phyloP scores from a whole-genome alignment of 2,888 invertebrate genomes.

The Zaprionus bogoriensis region DNA sequence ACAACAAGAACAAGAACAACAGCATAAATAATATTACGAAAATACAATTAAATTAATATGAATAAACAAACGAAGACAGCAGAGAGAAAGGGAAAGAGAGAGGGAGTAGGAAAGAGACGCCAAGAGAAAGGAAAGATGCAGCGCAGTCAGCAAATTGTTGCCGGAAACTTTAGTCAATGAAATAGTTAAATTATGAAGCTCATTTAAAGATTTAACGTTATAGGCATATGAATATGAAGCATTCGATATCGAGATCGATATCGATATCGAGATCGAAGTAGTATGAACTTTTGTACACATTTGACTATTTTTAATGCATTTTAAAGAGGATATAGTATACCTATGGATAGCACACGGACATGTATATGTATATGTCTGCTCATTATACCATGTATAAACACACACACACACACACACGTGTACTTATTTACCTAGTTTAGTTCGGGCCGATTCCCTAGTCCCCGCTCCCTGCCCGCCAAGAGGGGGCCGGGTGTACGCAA shows the following conservation, averaged over 20 bases:
- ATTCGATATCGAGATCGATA: neutral
- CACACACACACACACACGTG: conserved; percentile 13
- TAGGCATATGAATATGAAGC: conserved; percentile 26
- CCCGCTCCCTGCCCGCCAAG: conserved; percentile 1
- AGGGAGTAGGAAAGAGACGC: neutral
- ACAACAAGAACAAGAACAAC: conserved; percentile 19
- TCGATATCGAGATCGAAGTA: conserved; percentile 39
- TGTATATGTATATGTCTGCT: conserved; percentile 28
- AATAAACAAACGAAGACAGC: conserved; percentile 18
- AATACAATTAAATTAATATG: conserved; percentile 30
- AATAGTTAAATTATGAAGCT: conserved; percentile 54
- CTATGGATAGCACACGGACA: conserved; percentile 16
- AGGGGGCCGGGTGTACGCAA: conserved; percentile 3
- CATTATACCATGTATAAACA: conserved; percentile 61
- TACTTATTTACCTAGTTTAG: conserved; percentile 44
- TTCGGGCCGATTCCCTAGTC: conserved; percentile 18
- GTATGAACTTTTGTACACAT: conserved; percentile 74
- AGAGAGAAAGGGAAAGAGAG: neutral
- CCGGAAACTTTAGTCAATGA: conserved; percentile 58
- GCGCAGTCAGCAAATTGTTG: conserved; percentile 33
- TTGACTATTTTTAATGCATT: conserved; percentile 78
- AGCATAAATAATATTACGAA: conserved; percentile 20
- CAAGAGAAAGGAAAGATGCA: conserved; percentile 1
- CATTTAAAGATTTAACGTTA: conserved; percentile 41
- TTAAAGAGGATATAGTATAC: conserved; percentile 46